Evolutionary conservation across 1,140 invertebrate genomes (phyloP).

Genomic region (Paraescarpia echinospica): DNA sequence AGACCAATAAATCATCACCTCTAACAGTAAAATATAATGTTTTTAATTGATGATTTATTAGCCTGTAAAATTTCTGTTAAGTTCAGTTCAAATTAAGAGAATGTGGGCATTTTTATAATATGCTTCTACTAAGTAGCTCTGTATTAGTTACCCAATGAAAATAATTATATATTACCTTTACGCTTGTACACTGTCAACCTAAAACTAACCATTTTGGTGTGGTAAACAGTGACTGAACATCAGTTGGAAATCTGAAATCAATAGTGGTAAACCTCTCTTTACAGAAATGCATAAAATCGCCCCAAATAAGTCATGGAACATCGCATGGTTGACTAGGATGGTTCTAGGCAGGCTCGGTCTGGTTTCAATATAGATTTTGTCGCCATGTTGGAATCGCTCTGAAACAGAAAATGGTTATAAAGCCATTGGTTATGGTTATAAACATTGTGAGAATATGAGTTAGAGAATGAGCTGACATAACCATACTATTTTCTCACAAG

Average conservation of each 20-base stretch:
- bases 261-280: not conserved
- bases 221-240: not conserved
- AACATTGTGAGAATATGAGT: not conserved
- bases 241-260: not conserved
- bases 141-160: no score
- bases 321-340: not conserved
- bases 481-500: not conserved
- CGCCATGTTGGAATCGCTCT: slow-evolving; percentile 7
- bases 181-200: no score
- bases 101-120: no score
- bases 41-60: no score
- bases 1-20: no score
- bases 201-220: no score
- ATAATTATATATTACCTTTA: no score
- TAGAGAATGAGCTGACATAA: not conserved
- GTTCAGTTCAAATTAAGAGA: no score
- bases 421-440: not conserved
- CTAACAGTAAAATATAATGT: no score
- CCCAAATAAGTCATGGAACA: not conserved
- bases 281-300: not conserved
- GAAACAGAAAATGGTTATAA: not conserved
- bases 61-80: no score
- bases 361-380: slow-evolving; percentile 9
- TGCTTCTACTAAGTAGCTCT: no score
- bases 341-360: not conserved